Conservation (phyloP, 2,888 invertebrate genomes). For the Zonitis immaculata region DNA sequence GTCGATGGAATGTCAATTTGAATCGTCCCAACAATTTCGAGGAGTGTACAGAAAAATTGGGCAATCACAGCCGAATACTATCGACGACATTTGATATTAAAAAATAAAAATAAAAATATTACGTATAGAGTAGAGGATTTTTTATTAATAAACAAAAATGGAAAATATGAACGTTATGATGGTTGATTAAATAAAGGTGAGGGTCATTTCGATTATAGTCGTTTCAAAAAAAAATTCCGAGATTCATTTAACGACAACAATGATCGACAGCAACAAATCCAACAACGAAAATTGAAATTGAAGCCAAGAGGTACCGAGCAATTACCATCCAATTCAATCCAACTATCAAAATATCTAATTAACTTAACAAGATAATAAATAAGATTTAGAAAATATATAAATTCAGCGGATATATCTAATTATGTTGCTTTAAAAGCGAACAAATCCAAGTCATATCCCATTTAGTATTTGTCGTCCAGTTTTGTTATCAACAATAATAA, state of each 20-base stretch:
- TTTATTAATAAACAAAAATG: not conserved
- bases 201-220: not conserved
- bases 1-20: no score
- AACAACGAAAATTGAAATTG: not conserved
- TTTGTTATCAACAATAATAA: not conserved
- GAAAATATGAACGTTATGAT: no score
- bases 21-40: no score
- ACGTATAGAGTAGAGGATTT: no score
- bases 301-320: not conserved
- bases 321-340: not conserved
- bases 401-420: not conserved
- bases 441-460: not conserved
- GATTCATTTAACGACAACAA: not conserved
- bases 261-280: not conserved
- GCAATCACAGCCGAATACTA: no score
- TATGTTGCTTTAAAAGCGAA: not conserved
- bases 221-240: not conserved
- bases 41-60: no score
- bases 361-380: not conserved
- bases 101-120: no score
- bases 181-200: not conserved
- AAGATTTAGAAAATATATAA: not conserved
- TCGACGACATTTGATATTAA: no score
- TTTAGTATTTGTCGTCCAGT: not conserved
- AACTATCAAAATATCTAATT: not conserved